Evolutionary conservation across 2,797 vertebrate genomes (phyloP).

Genomic region (Synaphobranchus kaupii): DNA sequence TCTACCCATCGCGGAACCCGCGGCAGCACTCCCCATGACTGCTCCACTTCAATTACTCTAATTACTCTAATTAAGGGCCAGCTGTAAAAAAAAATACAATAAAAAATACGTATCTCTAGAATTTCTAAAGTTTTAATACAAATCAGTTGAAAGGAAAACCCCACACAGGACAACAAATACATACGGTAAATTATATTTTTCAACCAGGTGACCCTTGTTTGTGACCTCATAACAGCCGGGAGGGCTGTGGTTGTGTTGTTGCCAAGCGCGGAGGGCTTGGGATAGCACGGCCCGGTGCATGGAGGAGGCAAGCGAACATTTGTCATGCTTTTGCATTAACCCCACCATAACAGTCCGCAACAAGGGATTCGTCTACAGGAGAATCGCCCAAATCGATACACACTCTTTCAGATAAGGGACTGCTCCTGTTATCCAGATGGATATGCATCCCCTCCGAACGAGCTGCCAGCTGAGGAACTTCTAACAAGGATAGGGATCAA

Average conservation of each 20-base stretch:
- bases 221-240: not conserved
- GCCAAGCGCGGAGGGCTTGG: not conserved
- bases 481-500: conserved; percentile 15
- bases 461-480: not conserved
- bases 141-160: not conserved
- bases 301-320: not conserved
- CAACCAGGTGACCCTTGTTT: not conserved
- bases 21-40: not conserved
- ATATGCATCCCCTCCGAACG: not conserved
- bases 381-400: not conserved
- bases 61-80: conserved; percentile 3
- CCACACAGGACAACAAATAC: not conserved
- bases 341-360: not conserved
- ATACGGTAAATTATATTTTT: not conserved
- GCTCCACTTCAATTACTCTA: conserved; percentile 1
- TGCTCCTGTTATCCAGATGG: not conserved
- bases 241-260: not conserved
- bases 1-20: not conserved
- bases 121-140: not conserved
- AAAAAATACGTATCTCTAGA: not conserved
- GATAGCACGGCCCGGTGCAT: not conserved
- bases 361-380: not conserved
- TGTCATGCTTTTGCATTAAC: not conserved
- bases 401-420: not conserved
- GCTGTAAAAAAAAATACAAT: not conserved